A percentile compares a stretch with the other conserved stretches of the same genome.
phyloP scores from a whole-genome alignment of 2,797 vertebrate genomes.

The Trachurus trachurus region DNA sequence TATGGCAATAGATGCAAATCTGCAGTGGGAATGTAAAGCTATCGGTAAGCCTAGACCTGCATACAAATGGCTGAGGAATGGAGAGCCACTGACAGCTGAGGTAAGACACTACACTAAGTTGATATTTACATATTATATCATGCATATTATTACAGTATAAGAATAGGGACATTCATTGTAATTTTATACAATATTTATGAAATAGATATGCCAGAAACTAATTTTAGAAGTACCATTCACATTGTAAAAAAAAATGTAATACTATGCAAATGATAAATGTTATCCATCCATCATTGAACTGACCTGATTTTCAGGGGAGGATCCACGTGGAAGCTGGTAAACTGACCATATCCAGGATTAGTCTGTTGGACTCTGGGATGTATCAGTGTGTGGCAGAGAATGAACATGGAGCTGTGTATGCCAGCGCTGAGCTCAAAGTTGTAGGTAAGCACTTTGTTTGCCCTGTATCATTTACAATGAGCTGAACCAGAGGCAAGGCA shows the following conservation, averaged over 20 bases:
- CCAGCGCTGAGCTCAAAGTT: conserved; percentile 87
- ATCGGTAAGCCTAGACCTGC: conserved; percentile 86
- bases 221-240: background rate
- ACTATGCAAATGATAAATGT: background rate
- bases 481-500: conserved; percentile 10
- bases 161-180: background rate
- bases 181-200: background rate
- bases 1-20: conserved; percentile 88
- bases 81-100: conserved; percentile 81
- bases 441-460: conserved; percentile 77
- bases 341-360: conserved; percentile 81
- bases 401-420: conserved; percentile 79
- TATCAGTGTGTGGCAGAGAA: conserved; percentile 87
- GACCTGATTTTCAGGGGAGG: conserved; percentile 70
- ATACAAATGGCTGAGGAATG: conserved; percentile 92
- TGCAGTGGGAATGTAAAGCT: conserved; percentile 92
- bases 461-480: conserved; percentile 13
- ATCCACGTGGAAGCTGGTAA: conserved; percentile 77
- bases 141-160: no score
- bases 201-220: no score
- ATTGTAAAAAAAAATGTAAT: background rate
- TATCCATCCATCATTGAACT: background rate
- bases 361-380: conserved; percentile 84
- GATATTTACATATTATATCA: background rate
- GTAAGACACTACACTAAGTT: conserved; percentile 74